phyloP scores from a whole-genome alignment of 2,888 invertebrate genomes.

The Campoplex capitator region DNA sequence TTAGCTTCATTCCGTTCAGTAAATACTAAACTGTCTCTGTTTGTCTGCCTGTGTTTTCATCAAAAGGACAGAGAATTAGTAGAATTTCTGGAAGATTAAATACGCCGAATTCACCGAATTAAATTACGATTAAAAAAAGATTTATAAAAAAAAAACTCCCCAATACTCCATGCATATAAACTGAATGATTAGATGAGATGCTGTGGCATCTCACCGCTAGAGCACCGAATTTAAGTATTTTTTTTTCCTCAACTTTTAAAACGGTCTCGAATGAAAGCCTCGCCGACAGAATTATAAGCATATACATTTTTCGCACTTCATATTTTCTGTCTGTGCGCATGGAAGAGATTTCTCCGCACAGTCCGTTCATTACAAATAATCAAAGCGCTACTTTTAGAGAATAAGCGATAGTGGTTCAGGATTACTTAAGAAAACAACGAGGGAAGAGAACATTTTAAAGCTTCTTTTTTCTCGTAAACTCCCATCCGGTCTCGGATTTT shows the following conservation, averaged over 20 bases:
- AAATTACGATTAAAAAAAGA: conserved; percentile 9
- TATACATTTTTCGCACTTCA: neutral
- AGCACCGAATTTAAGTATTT: neutral
- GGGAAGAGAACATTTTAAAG: neutral
- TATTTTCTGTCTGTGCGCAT: neutral
- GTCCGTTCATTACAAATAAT: conserved; percentile 22
- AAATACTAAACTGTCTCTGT: neutral
- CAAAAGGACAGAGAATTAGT: neutral
- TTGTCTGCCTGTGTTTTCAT: neutral
- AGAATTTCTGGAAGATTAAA: neutral
- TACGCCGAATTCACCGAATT: neutral
- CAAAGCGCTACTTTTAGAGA: neutral
- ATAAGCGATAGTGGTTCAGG: neutral
- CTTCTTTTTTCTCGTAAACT: conserved; percentile 11
- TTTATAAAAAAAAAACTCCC: conserved; percentile 2
- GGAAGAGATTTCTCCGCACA: neutral
- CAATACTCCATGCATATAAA: neutral
- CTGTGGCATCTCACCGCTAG: no score
- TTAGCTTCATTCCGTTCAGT: conserved; percentile 59
- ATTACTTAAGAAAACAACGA: neutral
- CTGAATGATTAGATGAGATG: neutral
- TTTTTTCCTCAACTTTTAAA: neutral
- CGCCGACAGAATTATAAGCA: neutral
- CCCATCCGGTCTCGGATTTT: conserved; percentile 41
- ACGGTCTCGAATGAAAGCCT: neutral